These are phyloP conservation scores for Calosoma granatense DNA, from an alignment of 1,140 invertebrate species.

Conservation along the genomic window DNA sequence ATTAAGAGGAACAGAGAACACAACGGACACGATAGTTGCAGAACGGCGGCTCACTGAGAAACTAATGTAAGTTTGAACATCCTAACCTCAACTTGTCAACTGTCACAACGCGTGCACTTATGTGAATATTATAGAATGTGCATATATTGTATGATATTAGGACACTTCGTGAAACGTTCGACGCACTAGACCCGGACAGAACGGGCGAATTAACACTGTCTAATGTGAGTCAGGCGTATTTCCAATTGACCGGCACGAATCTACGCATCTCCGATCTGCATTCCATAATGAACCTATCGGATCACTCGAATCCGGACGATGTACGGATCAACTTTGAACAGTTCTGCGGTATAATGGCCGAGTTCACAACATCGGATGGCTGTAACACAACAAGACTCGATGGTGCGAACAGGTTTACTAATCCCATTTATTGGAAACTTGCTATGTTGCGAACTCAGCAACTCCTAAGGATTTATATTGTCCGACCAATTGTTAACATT, in stretches of 20 bases:
- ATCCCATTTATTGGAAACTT: slow-evolving; percentile 27
- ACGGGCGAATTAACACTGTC: slow-evolving; percentile 24
- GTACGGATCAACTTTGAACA: slow-evolving; percentile 37
- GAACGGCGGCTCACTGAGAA: slow-evolving; percentile 31
- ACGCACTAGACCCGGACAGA: slow-evolving; percentile 25
- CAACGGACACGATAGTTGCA: slow-evolving; percentile 22
- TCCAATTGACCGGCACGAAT: slow-evolving; percentile 26
- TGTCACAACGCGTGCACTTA: background rate
- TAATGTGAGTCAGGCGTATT: slow-evolving; percentile 27
- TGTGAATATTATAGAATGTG: background rate
- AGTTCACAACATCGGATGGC: slow-evolving; percentile 37
- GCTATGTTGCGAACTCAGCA: slow-evolving; percentile 30
- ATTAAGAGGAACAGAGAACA: slow-evolving; percentile 32
- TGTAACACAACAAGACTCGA: slow-evolving; percentile 23
- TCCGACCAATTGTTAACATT: slow-evolving; percentile 22
- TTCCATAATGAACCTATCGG: slow-evolving; percentile 19
- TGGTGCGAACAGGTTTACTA: slow-evolving; percentile 9
- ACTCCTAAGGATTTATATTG: slow-evolving; percentile 26
- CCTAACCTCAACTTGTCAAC: too few relatives aligned
- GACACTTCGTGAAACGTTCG: slow-evolving; percentile 29
- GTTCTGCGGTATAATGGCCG: slow-evolving; percentile 45
- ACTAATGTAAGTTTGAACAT: slow-evolving; percentile 28
- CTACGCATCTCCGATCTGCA: slow-evolving; percentile 23
- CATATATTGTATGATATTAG: slow-evolving; percentile 21
- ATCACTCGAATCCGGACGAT: background rate